These are phyloP conservation scores for Acanthopagrus latus DNA, from an alignment of 2,797 vertebrate genomes.

Conservation along the genomic window DNA sequence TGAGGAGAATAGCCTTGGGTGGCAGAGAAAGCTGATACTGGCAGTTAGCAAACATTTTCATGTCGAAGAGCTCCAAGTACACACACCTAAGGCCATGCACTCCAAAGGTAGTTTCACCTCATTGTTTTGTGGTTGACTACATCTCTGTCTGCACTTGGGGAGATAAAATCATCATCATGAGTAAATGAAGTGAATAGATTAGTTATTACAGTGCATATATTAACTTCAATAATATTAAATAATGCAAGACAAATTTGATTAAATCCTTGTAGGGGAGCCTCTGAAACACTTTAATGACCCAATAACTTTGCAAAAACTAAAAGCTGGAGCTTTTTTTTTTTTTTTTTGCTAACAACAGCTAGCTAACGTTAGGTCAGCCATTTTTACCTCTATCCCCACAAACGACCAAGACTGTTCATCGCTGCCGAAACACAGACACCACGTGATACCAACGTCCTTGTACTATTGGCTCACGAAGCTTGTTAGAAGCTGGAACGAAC, in stretches of 20 bases:
- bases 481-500: no score
- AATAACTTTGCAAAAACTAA: background rate
- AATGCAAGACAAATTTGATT: background rate
- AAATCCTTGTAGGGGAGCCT: background rate
- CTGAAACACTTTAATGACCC: background rate
- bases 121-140: background rate
- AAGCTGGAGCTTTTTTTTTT: no score
- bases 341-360: no score
- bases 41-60: slow-evolving; percentile 2
- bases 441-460: no score
- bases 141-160: background rate
- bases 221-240: background rate
- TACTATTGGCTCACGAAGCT: no score
- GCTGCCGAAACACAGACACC: no score
- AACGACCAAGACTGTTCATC: no score
- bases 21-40: background rate
- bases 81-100: background rate
- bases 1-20: slow-evolving; percentile 13
- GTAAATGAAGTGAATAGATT: background rate
- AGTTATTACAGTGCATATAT: background rate
- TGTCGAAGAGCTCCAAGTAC: background rate
- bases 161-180: background rate
- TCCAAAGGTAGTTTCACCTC: background rate
- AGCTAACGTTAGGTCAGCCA: no score
- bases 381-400: no score